phyloP scores from a whole-genome alignment of 2,797 vertebrate species.

The Cuniculus paca region DNA sequence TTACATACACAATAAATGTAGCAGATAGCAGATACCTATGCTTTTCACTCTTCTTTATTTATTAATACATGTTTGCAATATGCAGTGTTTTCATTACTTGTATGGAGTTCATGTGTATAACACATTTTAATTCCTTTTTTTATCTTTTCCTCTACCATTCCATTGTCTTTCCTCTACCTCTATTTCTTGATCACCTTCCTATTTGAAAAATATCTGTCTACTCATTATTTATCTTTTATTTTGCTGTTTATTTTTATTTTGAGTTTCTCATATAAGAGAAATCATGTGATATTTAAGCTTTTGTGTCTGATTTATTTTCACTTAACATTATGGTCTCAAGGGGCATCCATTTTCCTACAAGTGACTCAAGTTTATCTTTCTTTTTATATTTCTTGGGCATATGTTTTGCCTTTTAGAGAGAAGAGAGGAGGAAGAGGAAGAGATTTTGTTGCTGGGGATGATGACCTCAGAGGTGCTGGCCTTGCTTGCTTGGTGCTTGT shows the following conservation, averaged over 20 bases:
- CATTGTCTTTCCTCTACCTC: background rate
- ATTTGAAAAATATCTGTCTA: background rate
- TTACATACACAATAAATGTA: background rate
- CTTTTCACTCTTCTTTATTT: background rate
- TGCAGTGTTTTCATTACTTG: background rate
- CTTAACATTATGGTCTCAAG: background rate
- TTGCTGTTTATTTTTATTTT: background rate
- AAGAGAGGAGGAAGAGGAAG: background rate
- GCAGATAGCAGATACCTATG: background rate
- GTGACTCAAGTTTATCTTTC: background rate
- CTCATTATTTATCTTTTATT: background rate
- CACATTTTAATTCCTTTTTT: background rate
- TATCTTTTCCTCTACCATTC: background rate
- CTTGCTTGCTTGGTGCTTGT: background rate
- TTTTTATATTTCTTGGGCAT: background rate
- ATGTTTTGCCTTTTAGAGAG: background rate
- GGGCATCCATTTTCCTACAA: background rate
- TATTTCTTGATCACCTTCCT: background rate
- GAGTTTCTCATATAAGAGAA: background rate
- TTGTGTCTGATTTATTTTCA: background rate
- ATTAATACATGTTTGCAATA: background rate
- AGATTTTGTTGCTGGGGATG: background rate
- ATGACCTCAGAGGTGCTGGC: no score
- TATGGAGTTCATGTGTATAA: background rate
- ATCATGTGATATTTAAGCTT: background rate